These are phyloP conservation scores for Leptopilina syphax DNA, from an alignment of 2,888 invertebrate genomes.

Conservation along the genomic window DNA sequence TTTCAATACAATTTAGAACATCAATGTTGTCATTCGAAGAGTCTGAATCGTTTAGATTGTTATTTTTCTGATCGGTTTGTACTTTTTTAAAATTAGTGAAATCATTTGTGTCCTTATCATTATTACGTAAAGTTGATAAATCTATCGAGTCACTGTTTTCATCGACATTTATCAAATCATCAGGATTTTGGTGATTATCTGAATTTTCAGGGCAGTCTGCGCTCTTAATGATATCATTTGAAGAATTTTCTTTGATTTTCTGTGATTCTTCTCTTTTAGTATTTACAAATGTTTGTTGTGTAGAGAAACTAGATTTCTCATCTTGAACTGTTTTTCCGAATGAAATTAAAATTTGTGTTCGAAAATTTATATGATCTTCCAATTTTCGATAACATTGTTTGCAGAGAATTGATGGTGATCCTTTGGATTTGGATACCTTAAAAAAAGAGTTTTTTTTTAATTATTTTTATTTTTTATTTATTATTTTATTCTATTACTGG, in stretches of 20 bases:
- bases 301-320: neutral
- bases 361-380: constrained; percentile 56
- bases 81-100: constrained; percentile 43
- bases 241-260: constrained; percentile 24
- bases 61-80: constrained; percentile 56
- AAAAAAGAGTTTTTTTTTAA: neutral
- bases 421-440: constrained; percentile 13
- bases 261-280: neutral
- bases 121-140: constrained; percentile 46
- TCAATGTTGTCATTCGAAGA: constrained; percentile 49
- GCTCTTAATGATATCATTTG: constrained; percentile 23
- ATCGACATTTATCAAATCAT: constrained; percentile 58
- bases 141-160: constrained; percentile 52
- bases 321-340: constrained; percentile 2
- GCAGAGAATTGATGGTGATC: constrained; percentile 74
- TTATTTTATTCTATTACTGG: too few relatives aligned
- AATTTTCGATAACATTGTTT: constrained; percentile 72
- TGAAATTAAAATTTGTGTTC: constrained; percentile 54
- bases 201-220: constrained; percentile 16
- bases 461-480: neutral
- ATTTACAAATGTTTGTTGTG: neutral
- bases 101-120: constrained; percentile 47
- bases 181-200: constrained; percentile 42
- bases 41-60: constrained; percentile 53
- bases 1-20: constrained; percentile 44